phyloP scores from a whole-genome alignment of 2,113 vertebrate species.

The Etheostoma spectabile region DNA sequence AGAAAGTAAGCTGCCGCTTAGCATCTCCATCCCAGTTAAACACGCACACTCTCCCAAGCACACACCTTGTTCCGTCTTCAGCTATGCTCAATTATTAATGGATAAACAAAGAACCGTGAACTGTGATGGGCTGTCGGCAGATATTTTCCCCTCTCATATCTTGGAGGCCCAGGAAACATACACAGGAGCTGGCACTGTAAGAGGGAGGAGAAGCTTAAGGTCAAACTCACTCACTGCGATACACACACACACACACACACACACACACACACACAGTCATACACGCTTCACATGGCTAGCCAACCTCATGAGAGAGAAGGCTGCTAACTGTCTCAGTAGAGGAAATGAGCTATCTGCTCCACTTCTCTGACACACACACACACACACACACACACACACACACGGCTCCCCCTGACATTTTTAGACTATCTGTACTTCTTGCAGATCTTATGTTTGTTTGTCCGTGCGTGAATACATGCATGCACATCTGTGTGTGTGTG shows the following conservation, averaged over 20 bases:
- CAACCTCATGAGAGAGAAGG: conserved; percentile 66
- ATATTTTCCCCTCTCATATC: conserved; percentile 76
- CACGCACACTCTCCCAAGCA: conserved; percentile 12
- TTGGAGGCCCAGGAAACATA: conserved; percentile 70
- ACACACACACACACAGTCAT: conserved; percentile 4
- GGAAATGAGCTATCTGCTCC: conserved; percentile 76
- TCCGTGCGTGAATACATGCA: conserved; percentile 44
- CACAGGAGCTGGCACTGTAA: conserved; percentile 77
- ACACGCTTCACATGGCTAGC: conserved; percentile 52
- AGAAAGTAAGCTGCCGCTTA: conserved; percentile 68
- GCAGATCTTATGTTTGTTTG: conserved; percentile 62
- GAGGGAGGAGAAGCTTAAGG: conserved; percentile 79
- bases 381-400: background rate
- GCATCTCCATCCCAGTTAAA: conserved; percentile 42
- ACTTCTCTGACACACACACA: conserved; percentile 40
- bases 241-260: conserved; percentile 10
- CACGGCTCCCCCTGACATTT: conserved; percentile 50
- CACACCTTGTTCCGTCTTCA: conserved; percentile 74
- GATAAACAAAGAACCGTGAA: conserved; percentile 80
- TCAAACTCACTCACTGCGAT: conserved; percentile 74
- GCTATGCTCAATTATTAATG: conserved; percentile 83
- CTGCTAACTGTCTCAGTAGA: conserved; percentile 66
- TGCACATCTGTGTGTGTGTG: conserved; percentile 30
- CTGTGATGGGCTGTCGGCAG: conserved; percentile 80
- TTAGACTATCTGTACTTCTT: conserved; percentile 44